A percentile compares a stretch with the other conserved stretches of the same genome.
phyloP scores from a whole-genome alignment of 2,113 vertebrate genomes.

The Amblyornis subalaris region DNA sequence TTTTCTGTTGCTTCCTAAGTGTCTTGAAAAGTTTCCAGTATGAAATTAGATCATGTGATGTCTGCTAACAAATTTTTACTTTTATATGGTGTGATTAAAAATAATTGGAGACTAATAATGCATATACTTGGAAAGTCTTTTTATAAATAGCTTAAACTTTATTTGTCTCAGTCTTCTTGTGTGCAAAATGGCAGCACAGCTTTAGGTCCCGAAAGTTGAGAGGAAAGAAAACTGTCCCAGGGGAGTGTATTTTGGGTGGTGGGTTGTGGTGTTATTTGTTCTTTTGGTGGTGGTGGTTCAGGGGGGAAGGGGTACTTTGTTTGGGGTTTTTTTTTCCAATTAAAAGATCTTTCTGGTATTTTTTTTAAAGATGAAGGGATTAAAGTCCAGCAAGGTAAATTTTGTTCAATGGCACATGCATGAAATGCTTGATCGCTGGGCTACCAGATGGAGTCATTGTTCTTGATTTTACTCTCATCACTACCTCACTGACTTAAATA shows the following conservation, averaged over 20 bases:
- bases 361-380: neutral
- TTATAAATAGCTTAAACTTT: neutral
- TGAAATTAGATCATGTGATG: neutral
- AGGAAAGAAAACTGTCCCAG: neutral
- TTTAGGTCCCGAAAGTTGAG: neutral
- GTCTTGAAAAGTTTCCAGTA: neutral
- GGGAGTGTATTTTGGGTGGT: accelerated
- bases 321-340: no score
- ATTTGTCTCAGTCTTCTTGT: neutral
- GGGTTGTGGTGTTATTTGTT: accelerated
- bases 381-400: neutral
- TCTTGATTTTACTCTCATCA: neutral
- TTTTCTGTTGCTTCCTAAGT: neutral
- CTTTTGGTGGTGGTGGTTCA: accelerated
- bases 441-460: neutral
- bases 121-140: neutral
- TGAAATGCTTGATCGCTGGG: neutral
- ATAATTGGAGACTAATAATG: neutral
- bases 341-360: neutral
- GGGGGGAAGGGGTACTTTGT: accelerated
- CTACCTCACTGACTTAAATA: neutral
- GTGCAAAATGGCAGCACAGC: neutral
- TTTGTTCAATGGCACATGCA: neutral
- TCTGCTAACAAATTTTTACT: neutral
- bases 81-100: neutral